These are phyloP conservation scores for Machaerirhynchus nigripectus DNA, from an alignment of 2,113 vertebrate species.

Conservation along the genomic window DNA sequence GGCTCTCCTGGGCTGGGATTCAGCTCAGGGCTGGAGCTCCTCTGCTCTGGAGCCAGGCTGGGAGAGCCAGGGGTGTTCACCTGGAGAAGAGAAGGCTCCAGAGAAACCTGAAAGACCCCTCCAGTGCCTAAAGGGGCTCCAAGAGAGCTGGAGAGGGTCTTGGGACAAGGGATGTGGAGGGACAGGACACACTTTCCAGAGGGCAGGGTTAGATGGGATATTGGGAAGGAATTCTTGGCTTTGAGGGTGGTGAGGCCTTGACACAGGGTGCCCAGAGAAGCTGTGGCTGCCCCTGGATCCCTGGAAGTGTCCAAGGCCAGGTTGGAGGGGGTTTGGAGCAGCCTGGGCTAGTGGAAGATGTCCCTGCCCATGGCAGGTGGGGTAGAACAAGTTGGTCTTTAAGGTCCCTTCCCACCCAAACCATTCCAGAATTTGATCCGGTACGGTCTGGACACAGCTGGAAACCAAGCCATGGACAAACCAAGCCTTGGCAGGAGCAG, in stretches of 20 bases:
- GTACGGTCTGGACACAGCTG: not conserved
- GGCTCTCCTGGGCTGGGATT: not conserved
- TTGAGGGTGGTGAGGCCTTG: rapidly evolving
- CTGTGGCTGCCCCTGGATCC: not conserved
- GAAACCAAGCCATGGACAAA: not conserved
- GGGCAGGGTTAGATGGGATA: rapidly evolving
- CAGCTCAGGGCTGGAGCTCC: not conserved
- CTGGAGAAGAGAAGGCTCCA: not conserved
- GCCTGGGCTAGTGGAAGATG: rapidly evolving
- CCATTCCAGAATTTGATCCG: not conserved
- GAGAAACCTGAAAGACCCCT: not conserved
- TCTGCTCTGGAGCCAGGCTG: not conserved
- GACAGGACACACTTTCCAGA: not conserved
- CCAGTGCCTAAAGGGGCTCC: not conserved
- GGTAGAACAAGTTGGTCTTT: not conserved
- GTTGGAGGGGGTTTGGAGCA: rapidly evolving
- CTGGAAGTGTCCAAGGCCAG: not conserved
- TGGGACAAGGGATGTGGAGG: not conserved
- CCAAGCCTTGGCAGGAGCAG: not conserved
- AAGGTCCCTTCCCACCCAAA: not conserved
- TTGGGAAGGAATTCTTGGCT: rapidly evolving
- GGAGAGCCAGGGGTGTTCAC: not conserved
- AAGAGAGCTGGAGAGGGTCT: not conserved
- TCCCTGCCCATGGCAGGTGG: not conserved
- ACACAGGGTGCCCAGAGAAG: rapidly evolving